Evolutionary conservation across 2,888 invertebrate species (phyloP), one percentile per base, ranked within the genome.

Genomic region (Esperia sulphurella): DNA sequence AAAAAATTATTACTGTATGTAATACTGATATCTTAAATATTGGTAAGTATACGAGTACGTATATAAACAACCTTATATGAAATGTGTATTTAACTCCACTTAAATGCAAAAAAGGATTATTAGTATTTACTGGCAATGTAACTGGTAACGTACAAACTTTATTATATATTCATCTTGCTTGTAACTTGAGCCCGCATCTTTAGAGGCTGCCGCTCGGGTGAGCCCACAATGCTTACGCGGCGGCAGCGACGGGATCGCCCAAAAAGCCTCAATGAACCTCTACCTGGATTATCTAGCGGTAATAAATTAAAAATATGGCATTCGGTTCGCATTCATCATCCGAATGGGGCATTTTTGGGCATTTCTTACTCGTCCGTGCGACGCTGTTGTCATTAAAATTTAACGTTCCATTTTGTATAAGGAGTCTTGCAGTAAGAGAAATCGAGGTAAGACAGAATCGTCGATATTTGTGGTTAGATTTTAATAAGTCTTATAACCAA

Each of bases 251-350:
- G 68, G 53, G 62, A 55, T 65, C 63, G 54, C 50, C 51, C 49
- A 63, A 65, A 68, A 57, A 68, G 68, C 59, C 79, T 87, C 81
- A 87, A 84, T 88, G 86, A 83, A 83, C 71, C 21, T 21, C 79
- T 85, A 87, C 86, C 86, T 85, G 87, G 79, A 77, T 77, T 79
- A 85, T 83, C 80, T 80, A 78, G 74, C 67, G 65, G 83, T 83
- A 79, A 88, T 88, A 88, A 88, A 88, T 88, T 88, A 85, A 76
- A 85, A 88, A 86, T 87, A 87, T 88, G 87, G 74, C 85, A 76
- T 78, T 75, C 71, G 65, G 67, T 69, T 75, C 59, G 78, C 79
- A 87, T 88, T 86, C 83, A 87, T 88, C 86, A 86, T 85, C 76
- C 61, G 63, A 76, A 75, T 74, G 75, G 21, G 21, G 21, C 21